Conservation (phyloP, 2,113 vertebrate species). For the Cheilinus undulatus region DNA sequence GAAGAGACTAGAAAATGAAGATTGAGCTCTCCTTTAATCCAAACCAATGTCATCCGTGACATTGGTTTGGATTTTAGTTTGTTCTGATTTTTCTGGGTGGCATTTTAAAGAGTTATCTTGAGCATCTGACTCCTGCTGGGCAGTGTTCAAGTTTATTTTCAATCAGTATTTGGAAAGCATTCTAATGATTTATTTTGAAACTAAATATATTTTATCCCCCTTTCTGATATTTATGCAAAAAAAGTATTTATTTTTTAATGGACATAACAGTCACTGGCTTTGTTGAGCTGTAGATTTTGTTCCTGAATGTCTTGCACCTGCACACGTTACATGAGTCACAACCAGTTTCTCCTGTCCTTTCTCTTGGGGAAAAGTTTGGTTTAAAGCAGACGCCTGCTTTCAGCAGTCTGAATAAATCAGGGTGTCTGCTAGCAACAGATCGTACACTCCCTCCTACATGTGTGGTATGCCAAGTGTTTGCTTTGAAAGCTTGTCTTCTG, state of each 20-base stretch:
- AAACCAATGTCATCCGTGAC: conserved; percentile 9
- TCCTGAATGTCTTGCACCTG: conserved; percentile 39
- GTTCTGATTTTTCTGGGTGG: conserved; percentile 14
- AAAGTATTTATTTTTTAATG: conserved; percentile 40
- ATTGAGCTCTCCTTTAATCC: conserved; percentile 15
- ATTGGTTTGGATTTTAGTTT: not conserved
- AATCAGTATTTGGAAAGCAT: conserved; percentile 24
- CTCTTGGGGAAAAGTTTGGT: not conserved
- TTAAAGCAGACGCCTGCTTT: conserved; percentile 17
- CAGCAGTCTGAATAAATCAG: not conserved
- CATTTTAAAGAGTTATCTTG: conserved; percentile 8
- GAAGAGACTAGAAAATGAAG: conserved; percentile 30
- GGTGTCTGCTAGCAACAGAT: conserved; percentile 1
- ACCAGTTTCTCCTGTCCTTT: not conserved
- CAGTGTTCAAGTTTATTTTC: conserved; percentile 38
- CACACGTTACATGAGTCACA: not conserved
- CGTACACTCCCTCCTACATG: conserved; percentile 15
- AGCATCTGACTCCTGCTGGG: conserved; percentile 43
- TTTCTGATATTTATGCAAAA: conserved; percentile 30
- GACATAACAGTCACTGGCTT: conserved; percentile 14
- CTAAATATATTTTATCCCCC: conserved; percentile 9
- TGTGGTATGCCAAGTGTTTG: conserved; percentile 44
- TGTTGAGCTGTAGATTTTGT: conserved; percentile 25
- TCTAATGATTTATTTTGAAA: conserved; percentile 12
- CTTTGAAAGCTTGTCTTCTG: conserved; percentile 15